Evolutionary conservation across 2,797 vertebrate species (phyloP).

Genomic region (Sylvia borin): DNA sequence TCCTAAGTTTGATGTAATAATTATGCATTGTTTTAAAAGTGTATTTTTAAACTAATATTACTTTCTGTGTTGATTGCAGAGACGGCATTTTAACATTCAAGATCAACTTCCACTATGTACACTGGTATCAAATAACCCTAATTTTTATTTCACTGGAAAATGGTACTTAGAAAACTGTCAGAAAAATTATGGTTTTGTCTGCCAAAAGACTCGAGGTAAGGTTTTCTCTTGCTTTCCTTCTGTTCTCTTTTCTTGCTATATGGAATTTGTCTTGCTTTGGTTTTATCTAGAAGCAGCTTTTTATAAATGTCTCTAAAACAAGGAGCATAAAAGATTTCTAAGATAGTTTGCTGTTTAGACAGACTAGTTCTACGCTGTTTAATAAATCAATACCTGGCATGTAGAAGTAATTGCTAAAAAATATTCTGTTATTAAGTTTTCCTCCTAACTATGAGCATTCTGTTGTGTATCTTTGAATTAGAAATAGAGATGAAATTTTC

Average conservation of each 20-base stretch:
- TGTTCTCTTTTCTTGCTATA: not conserved
- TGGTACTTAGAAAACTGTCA: slow-evolving; percentile 91
- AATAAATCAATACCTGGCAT: not conserved
- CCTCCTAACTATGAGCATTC: not conserved
- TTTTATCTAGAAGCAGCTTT: not conserved
- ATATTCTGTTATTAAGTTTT: not conserved
- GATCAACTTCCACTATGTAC: slow-evolving; percentile 79
- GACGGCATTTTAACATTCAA: slow-evolving; percentile 50
- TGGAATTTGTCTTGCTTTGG: not conserved
- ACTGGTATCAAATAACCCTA: slow-evolving; percentile 88
- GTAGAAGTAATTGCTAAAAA: not conserved
- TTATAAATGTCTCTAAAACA: not conserved
- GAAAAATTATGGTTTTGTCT: slow-evolving; percentile 88
- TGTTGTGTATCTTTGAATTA: not conserved
- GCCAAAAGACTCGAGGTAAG: slow-evolving; percentile 90
- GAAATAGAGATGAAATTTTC: not conserved
- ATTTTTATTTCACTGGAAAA: slow-evolving; percentile 90
- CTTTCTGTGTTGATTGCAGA: slow-evolving; percentile 63
- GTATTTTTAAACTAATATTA: not conserved
- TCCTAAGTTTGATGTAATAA: not conserved
- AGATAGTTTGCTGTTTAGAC: not conserved
- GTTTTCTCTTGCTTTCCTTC: slow-evolving; percentile 8
- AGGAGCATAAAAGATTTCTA: not conserved
- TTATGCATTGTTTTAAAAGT: not conserved
- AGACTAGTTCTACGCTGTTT: not conserved